Evolutionary conservation across 2,797 vertebrate species (phyloP).

Genomic region (Silurus lanzhouensis): DNA sequence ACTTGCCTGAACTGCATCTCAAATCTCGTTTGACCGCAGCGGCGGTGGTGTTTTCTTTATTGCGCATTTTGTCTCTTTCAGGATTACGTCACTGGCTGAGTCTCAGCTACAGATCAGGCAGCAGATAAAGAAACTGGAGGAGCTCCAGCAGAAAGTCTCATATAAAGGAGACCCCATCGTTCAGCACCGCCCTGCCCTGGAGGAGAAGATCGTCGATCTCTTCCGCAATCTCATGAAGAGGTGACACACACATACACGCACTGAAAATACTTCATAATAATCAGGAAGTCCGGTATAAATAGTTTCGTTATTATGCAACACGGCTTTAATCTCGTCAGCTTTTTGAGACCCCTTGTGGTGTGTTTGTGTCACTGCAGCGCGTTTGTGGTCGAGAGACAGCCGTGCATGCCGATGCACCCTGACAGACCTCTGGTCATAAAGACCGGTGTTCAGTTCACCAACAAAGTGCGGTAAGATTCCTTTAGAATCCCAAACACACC

Average conservation of each 20-base stretch:
- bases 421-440: conserved; percentile 97
- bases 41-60: neutral
- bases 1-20: too few species aligned
- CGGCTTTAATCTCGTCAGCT: neutral
- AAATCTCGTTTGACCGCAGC: too few species aligned
- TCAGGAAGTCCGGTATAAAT: neutral
- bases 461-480: conserved; percentile 91
- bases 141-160: conserved; percentile 97
- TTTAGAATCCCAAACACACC: neutral
- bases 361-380: conserved; percentile 73
- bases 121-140: conserved; percentile 98
- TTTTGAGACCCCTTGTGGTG: conserved; percentile 23
- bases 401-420: conserved; percentile 99
- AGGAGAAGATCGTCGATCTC: conserved; percentile 95
- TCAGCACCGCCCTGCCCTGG: conserved; percentile 93
- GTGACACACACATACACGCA: conserved; percentile 62
- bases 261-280: neutral
- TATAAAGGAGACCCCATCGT: conserved; percentile 98
- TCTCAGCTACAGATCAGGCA: conserved; percentile 97
- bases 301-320: neutral
- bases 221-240: conserved; percentile 98
- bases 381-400: conserved; percentile 95
- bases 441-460: conserved; percentile 98
- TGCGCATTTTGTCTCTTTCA: conserved; percentile 55
- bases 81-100: conserved; percentile 97